Evolutionary conservation across 2,888 invertebrate genomes (phyloP), one percentile per base, ranked within the genome.

Genomic region (Sarcophaga variegata): DNA sequence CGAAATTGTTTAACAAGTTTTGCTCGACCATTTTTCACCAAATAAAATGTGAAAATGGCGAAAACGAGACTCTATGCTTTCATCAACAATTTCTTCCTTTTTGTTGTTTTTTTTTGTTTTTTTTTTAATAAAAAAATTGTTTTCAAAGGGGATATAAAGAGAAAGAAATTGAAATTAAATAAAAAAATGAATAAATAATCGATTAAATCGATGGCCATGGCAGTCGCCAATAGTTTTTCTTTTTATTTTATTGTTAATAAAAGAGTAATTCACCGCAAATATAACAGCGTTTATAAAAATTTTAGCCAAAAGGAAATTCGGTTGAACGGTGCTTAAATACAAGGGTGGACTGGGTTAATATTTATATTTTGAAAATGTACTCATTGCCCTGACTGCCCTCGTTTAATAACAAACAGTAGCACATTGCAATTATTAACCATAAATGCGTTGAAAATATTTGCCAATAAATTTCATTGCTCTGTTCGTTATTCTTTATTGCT

Each of bases 1-100:
- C 37, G 59, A 82, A 83, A 78, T 83, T 77, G 60, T 72, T 77
- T 71, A 77, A 83, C 64, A 72, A 64, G 54, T 77, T 81, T 54
- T 76, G 49, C 70, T 70, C 45, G 63, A 70, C 63, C 63, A 76
- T 76, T 69, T 54, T 70, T 25, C 49, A 70, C 45, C 63, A 77
- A 76, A 25, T 77, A 59, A 66, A 45, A 64, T 22, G 17, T 60
- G 64, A 27, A 70, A 75, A 71, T 17, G 54, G 54, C 54, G 5
- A 54, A 54, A 54, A 17, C 54, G 17, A 17, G 14, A 17, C 37
- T 8, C 37, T 37, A 4, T 54, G 17, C 17, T 54, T 54, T 54
- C 17, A 54, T 5, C 5, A 17, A 54, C 12, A 12, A 54, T 54
- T 54, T 54, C 4, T 54, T 54, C 4, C 54, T 14, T 54, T 54